Conservation (phyloP, 2,113 vertebrate species). For the Phocoena phocoena region DNA sequence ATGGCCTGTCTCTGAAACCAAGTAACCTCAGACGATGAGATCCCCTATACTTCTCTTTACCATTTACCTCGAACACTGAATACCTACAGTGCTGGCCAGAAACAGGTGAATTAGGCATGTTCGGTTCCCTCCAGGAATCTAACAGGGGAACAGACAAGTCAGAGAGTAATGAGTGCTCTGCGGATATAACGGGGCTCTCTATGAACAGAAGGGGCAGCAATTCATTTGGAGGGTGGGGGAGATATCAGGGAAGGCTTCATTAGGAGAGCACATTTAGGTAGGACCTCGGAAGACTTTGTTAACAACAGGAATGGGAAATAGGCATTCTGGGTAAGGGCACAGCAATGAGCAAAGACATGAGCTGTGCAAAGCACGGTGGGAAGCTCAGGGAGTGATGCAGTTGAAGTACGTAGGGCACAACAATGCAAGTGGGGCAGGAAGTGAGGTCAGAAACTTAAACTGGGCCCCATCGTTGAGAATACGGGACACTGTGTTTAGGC, state of each 20-base stretch:
- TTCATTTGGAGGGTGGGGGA: background rate
- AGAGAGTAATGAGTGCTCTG: slow-evolving; percentile 44
- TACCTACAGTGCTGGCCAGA: slow-evolving; percentile 66
- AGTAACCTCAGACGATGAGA: background rate
- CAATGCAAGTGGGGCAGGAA: background rate
- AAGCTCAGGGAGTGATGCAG: background rate
- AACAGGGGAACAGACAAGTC: slow-evolving; percentile 67
- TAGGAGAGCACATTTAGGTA: background rate
- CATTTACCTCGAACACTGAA: slow-evolving; percentile 62
- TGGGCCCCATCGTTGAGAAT: background rate
- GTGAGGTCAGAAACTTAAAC: background rate
- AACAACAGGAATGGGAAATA: background rate
- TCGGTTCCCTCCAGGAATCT: slow-evolving; percentile 64
- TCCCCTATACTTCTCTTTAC: slow-evolving; percentile 41
- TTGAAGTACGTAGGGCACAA: background rate
- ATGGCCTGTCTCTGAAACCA: slow-evolving; percentile 5
- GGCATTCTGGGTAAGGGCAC: background rate
- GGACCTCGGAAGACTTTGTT: background rate
- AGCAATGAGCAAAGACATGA: background rate
- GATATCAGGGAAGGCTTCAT: background rate
- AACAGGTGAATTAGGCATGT: slow-evolving; percentile 60
- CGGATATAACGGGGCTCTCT: background rate
- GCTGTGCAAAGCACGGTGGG: background rate
- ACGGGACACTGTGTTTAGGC: background rate
- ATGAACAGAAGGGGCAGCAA: slow-evolving; percentile 6